Evolutionary conservation across 2,113 vertebrate species (phyloP).

Genomic region (Pachyramphus minor): DNA sequence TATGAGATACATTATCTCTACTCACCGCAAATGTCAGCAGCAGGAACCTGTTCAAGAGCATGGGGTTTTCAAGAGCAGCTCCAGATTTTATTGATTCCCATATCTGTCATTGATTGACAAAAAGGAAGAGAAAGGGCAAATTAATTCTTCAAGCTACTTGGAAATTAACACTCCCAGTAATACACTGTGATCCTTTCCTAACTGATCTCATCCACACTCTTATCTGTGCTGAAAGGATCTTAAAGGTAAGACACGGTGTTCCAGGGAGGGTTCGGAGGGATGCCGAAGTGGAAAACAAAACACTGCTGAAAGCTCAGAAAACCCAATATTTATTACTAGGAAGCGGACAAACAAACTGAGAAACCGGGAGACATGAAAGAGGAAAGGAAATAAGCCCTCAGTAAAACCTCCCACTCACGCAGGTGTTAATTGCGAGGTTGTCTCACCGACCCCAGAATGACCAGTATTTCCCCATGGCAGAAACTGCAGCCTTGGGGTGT

Average conservation of each 20-base stretch:
- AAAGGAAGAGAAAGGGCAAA: background rate
- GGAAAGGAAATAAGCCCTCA: too few relatives aligned
- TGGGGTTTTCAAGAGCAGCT: conserved; percentile 82
- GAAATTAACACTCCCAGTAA: background rate
- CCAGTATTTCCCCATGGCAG: too few relatives aligned
- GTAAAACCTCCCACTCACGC: too few relatives aligned
- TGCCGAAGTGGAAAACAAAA: too few relatives aligned
- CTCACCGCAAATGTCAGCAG: conserved; percentile 94
- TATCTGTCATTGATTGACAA: conserved; percentile 75
- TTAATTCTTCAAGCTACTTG: background rate
- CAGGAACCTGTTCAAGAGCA: conserved; percentile 88
- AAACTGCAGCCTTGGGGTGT: too few relatives aligned
- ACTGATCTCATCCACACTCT: background rate
- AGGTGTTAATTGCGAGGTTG: too few relatives aligned
- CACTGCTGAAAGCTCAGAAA: too few relatives aligned
- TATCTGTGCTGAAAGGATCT: background rate
- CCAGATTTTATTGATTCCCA: conserved; percentile 90
- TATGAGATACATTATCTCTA: background rate
- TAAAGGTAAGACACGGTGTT: background rate
- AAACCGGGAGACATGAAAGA: too few relatives aligned
- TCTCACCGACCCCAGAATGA: too few relatives aligned
- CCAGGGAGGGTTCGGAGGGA: too few relatives aligned
- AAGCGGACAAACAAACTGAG: too few relatives aligned
- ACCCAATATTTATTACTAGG: too few relatives aligned
- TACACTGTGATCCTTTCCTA: background rate